Conservation (phyloP, 2,113 vertebrate species). For the Fregata magnificens region DNA sequence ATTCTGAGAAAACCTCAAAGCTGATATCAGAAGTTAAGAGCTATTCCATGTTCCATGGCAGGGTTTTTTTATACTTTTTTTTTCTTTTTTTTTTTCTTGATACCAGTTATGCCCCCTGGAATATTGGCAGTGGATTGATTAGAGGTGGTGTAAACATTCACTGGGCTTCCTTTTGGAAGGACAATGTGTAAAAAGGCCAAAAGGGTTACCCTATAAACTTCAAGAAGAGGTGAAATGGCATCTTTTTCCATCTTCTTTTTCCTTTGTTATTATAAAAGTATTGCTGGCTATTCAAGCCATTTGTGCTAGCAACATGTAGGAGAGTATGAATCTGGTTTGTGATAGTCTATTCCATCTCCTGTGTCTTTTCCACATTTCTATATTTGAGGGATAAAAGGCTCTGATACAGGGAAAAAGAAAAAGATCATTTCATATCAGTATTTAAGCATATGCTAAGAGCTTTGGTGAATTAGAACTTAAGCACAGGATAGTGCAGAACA, state of each 20-base stretch:
- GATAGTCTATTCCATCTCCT: not conserved
- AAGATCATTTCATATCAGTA: not conserved
- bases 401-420: not conserved
- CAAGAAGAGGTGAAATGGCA: not conserved
- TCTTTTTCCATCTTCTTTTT: not conserved
- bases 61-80: rapidly evolving
- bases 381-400: not conserved
- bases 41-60: too few species aligned
- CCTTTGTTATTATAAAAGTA: not conserved
- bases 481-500: not conserved
- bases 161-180: not conserved
- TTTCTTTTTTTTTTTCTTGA: not conserved
- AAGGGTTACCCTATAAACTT: not conserved
- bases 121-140: not conserved
- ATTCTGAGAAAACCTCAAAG: too few species aligned
- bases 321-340: not conserved
- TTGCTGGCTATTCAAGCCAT: not conserved
- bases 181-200: not conserved
- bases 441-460: not conserved
- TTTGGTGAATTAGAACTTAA: not conserved
- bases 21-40: too few species aligned
- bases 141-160: not conserved
- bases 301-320: not conserved
- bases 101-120: not conserved
- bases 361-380: not conserved